Base-by-base conservation (phyloP, 2,113 vertebrate species). In the Grammomys surdaster region DNA sequence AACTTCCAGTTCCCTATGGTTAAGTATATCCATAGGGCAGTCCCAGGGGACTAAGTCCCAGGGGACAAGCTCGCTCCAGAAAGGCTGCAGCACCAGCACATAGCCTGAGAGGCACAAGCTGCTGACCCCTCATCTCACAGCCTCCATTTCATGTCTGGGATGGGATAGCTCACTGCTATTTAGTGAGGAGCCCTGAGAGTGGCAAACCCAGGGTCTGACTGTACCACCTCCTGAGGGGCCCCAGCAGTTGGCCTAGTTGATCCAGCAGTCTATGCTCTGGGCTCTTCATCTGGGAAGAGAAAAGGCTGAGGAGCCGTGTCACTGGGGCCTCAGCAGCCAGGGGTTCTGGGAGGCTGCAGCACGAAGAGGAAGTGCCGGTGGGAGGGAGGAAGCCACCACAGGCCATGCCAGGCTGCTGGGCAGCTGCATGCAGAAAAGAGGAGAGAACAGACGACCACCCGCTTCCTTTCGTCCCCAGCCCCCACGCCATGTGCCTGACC, bases 221-320 rank as follows among this genome's bases (percentile, higher is more conserved):
- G 0, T 31, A 51, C 40, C n/a, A 7, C 78, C 28, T 48, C 33
- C 86, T 22, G 46, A 28, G 67, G 80, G 24, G 19, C 67, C 63
- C 63, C 63, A 33, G 90, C 65, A 56, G 72, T 22, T 10, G 3
- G 67, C 90, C 75, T 67, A 40, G 17, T 70, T 2, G 33, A 69
- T 40, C 87, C 22, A 36, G 12, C 36, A 31, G 78, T 63, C 87
- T 28, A 31, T 0, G 1, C 3, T 0, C 6, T 14, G 31, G 0
- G n/a, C 19, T 11, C 75, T 19, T 60, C 88, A 22, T 80, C 85
- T 54, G 75, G 72, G 60, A 95, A 89, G 24, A 65, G 70, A 54
- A 36, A n/a, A 51, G 14, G 70, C 70, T 1, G 1, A 5, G 20
- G 85, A 48, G 85, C 90, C 28, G 24, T 70, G 54, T 5, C 4